phyloP scores from a whole-genome alignment of 2,113 vertebrate species.

The Halcyon senegalensis region DNA sequence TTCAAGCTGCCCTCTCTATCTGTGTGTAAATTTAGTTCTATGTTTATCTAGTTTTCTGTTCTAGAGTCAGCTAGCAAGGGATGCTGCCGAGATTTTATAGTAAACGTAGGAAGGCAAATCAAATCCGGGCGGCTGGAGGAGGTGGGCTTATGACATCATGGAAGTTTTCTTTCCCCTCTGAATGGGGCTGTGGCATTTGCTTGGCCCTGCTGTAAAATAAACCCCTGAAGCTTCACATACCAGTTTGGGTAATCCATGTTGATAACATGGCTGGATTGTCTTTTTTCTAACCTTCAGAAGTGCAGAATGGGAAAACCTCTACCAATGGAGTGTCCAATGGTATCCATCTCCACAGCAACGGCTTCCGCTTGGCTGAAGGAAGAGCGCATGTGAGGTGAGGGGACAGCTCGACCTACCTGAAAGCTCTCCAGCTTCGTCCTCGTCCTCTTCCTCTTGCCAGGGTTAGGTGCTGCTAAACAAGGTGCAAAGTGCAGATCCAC shows the following conservation, averaged over 20 bases:
- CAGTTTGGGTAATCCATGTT: fast-evolving
- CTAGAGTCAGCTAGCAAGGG: background rate
- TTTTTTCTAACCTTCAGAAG: slow-evolving; percentile 72
- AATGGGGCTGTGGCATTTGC: fast-evolving
- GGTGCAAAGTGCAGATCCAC: background rate
- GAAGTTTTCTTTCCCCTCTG: background rate
- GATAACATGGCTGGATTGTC: background rate
- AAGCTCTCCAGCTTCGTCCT: fast-evolving
- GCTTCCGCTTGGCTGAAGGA: slow-evolving; percentile 81
- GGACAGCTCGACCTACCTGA: background rate
- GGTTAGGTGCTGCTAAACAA: background rate
- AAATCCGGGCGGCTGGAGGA: background rate
- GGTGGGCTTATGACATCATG: background rate
- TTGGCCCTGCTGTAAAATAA: background rate
- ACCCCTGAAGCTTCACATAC: background rate
- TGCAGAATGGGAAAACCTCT: slow-evolving; percentile 92
- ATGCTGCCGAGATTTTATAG: background rate
- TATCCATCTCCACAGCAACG: slow-evolving; percentile 88
- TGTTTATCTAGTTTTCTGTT: background rate
- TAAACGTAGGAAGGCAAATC: background rate
- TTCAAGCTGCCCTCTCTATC: background rate
- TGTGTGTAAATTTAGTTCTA: background rate
- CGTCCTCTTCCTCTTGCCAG: background rate
- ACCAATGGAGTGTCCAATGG: slow-evolving; percentile 91
- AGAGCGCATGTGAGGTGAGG: slow-evolving; percentile 79